Conservation (phyloP, 2,888 invertebrate species). For the Pachydiplax longipennis region DNA sequence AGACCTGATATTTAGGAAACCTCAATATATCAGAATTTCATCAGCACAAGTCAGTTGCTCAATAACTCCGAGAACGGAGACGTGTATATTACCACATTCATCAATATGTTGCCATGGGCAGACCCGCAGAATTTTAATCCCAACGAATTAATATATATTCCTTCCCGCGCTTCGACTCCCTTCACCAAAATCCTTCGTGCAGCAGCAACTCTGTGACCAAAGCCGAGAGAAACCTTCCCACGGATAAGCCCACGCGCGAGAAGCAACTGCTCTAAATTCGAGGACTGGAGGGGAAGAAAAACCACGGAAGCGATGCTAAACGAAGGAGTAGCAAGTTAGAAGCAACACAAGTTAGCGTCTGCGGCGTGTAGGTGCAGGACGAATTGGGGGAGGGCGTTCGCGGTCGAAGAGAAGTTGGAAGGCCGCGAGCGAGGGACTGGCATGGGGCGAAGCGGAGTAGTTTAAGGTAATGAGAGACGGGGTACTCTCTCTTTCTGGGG, state of each 20-base stretch:
- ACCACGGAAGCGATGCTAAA: neutral
- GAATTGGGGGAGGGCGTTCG: neutral
- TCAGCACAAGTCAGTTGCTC: no score
- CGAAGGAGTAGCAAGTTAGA: neutral
- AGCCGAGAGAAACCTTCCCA: neutral
- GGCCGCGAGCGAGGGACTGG: neutral
- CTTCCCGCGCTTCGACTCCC: no score
- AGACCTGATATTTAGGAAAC: no score
- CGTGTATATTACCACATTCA: no score
- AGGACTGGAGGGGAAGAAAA: neutral
- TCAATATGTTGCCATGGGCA: no score
- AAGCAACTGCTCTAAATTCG: neutral
- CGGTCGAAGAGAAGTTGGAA: neutral
- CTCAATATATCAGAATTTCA: no score
- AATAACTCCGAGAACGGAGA: no score
- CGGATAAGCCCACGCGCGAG: neutral
- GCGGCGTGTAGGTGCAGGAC: neutral
- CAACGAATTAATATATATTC: no score
- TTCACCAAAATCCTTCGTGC: no score
- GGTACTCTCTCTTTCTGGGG: neutral
- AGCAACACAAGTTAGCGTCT: neutral
- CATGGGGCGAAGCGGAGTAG: neutral
- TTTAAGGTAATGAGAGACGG: neutral
- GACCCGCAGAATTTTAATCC: no score
- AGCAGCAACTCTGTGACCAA: neutral